A percentile compares a stretch with the other conserved stretches of the same genome.
Conservation (phyloP, 1,140 invertebrate species). For the Bradynema listronoti region DNA sequence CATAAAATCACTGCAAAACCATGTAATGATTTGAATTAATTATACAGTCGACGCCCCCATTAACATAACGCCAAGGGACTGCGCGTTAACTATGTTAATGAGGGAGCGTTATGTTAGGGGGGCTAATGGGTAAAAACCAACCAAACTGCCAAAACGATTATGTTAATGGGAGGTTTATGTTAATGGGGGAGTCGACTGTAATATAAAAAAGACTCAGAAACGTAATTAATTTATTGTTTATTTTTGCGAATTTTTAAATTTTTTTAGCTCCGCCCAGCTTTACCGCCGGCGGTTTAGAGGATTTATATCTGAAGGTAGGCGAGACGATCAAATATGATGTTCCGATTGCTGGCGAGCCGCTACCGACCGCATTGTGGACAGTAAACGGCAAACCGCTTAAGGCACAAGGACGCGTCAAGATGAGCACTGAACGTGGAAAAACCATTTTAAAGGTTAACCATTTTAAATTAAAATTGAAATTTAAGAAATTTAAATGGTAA, state of each 20-base stretch:
- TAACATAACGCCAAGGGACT: too few relatives aligned
- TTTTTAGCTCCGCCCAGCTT: slow-evolving; percentile 48
- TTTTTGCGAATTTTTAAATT: background rate
- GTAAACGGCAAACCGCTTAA: slow-evolving; percentile 66
- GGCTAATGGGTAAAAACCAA: too few relatives aligned
- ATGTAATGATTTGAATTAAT: too few relatives aligned
- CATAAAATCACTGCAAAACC: slow-evolving; percentile 86
- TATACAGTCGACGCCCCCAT: too few relatives aligned
- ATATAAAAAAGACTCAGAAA: too few relatives aligned
- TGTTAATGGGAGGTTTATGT: too few relatives aligned
- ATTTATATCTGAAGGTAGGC: slow-evolving; percentile 53
- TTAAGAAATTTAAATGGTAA: background rate
- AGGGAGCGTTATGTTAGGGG: too few relatives aligned
- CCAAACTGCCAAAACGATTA: too few relatives aligned
- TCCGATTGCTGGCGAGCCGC: slow-evolving; percentile 67
- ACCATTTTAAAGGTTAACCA: slow-evolving; percentile 45
- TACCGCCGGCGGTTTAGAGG: slow-evolving; percentile 51
- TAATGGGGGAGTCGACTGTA: too few relatives aligned
- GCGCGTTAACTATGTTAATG: too few relatives aligned
- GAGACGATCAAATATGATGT: slow-evolving; percentile 62
- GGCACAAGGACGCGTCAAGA: slow-evolving; percentile 46
- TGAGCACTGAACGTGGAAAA: slow-evolving; percentile 53
- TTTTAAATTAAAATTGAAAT: slow-evolving; percentile 1
- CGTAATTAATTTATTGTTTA: slow-evolving; percentile 13
- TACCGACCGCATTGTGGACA: slow-evolving; percentile 76